Base-by-base conservation (phyloP, 2,797 vertebrate genomes). In the Sebastes trivittatus region DNA sequence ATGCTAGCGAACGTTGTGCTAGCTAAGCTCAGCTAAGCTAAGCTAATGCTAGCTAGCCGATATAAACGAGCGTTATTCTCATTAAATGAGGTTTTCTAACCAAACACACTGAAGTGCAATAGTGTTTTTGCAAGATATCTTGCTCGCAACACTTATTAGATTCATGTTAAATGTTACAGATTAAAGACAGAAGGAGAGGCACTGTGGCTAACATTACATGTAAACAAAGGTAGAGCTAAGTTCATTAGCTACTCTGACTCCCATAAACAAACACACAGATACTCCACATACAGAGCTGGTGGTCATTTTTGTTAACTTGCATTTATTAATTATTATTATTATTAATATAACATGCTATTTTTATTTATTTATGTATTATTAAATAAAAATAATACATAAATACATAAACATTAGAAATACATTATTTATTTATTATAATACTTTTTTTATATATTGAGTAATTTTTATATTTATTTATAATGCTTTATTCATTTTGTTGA, bases 181-280 rank as follows among this genome's bases (percentile, higher is more conserved):
- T 13, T 4, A 18, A 11, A 70, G 2, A 23, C 11, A 38, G 22
- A 6, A 6, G 18, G 4, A 6, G 8, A 30, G 3, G 25, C 4
- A 18, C 2, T 6, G 0, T 7, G 6, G 73, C 62, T 73, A 75
- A 42, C 55, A 18, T 25, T 4, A 30, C 10, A 89, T 82, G 85
- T 90, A 88, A 89, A 92, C 87, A 90, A 90, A 88, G 82, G 56
- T 59, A 14, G 3, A 3, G 62, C 64, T 70, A 49, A 64, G 6
- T 59, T 38, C 5, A n/a, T 52, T 27, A 66, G 72, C 66, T 9
- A 7, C 13, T 23, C 2, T 25, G 5, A 67, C 20, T 56, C 0
- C 1, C 3, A 11, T 7, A 13, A 30, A 46, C 30, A 64, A 2
- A 62, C 30, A 58, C 58, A 69, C 27, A 58, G 18, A 9, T n/a